These are phyloP conservation scores for Chloropsis cyanopogon DNA, from an alignment of 2,113 vertebrate genomes.

Conservation along the genomic window DNA sequence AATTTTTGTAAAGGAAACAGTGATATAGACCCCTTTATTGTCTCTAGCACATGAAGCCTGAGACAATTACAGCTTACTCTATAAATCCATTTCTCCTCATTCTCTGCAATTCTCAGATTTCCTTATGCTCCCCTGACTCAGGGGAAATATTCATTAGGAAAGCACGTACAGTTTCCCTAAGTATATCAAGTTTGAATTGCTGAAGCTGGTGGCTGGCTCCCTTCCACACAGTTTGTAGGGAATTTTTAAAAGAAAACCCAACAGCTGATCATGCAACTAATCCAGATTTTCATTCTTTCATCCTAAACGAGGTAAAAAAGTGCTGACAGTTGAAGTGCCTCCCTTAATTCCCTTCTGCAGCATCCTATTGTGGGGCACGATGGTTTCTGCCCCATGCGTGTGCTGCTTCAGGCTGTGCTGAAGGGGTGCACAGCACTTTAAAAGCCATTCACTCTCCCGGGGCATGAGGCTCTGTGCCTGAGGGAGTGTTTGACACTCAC, in stretches of 20 bases:
- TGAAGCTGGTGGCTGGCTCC: not conserved
- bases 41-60: constrained; percentile 9
- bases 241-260: not conserved
- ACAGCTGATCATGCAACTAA: not conserved
- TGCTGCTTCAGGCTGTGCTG: not conserved
- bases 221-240: not conserved
- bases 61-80: constrained; percentile 53
- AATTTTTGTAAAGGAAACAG: not conserved
- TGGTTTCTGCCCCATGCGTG: not conserved
- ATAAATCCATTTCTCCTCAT: constrained; percentile 9
- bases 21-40: not conserved
- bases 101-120: constrained; percentile 23
- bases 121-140: constrained; percentile 16
- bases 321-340: not conserved
- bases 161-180: not conserved
- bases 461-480: not conserved
- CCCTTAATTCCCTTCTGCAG: not conserved
- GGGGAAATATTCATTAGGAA: constrained; percentile 33
- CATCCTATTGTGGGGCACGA: not conserved
- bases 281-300: not conserved
- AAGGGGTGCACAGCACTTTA: not conserved
- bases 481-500: fast-evolving
- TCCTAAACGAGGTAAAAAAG: not conserved
- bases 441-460: not conserved
- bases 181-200: not conserved